These are phyloP conservation scores for Litoditis marina DNA, from an alignment of 2,888 invertebrate species.

Conservation along the genomic window DNA sequence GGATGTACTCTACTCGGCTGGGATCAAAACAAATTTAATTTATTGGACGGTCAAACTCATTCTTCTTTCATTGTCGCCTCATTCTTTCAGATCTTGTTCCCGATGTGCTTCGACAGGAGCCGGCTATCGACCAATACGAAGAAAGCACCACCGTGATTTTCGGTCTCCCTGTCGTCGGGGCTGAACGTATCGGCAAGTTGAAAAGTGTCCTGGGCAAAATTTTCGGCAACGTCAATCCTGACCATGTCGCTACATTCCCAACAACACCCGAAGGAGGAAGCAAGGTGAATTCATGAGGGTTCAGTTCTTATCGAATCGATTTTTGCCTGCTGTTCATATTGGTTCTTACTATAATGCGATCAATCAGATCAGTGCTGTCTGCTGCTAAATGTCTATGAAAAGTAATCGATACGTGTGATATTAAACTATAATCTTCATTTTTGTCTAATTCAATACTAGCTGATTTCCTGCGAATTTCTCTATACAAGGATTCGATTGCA, in stretches of 20 bases:
- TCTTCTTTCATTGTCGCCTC: neutral
- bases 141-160: constrained; percentile 93
- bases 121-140: constrained; percentile 90
- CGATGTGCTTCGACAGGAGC: constrained; percentile 84
- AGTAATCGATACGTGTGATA: neutral
- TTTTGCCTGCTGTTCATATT: no score
- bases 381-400: no score
- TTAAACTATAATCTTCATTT: neutral
- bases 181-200: constrained; percentile 82
- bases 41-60: no score
- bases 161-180: constrained; percentile 89
- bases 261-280: constrained; percentile 76
- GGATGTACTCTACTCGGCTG: no score
- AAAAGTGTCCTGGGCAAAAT: constrained; percentile 32
- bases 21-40: no score
- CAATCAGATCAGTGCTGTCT: no score
- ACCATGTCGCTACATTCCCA: constrained; percentile 69
- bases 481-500: neutral
- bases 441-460: constrained; percentile 7
- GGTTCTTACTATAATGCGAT: no score
- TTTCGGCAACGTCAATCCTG: constrained; percentile 79
- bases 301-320: no score
- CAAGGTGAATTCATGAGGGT: constrained; percentile 22
- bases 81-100: constrained; percentile 73
- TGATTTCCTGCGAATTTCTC: no score